Base-by-base conservation (phyloP, 2,888 invertebrate species). In the Pyrrhia umbra region DNA sequence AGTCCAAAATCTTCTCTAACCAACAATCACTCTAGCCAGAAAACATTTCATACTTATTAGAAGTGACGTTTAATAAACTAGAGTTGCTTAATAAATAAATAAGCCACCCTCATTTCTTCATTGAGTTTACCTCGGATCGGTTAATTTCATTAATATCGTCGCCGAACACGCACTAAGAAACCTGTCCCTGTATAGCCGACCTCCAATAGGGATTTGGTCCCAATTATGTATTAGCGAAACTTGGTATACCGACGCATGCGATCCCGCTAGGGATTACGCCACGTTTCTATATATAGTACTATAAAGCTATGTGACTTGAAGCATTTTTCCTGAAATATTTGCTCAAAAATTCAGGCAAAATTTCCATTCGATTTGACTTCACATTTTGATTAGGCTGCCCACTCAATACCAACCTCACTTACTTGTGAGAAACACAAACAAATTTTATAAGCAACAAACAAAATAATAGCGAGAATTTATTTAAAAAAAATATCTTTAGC, bases 71-170 rank as follows among this genome's bases (percentile, higher is more conserved):
- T 77, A 79, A 77, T 81, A 80, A 81, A 76, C 78, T 78, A 68
- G 71, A 73, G 71, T 70, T 80, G 68, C 76, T 76, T 74, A 71
- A 80, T 80, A 80, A 80, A 80, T 80, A 80, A 79, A 83, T 83
- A 82, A 77, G 70, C 77, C 77, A 71, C 82, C 82, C 84, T 81
- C 72, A 77, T 77, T 81, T 82, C 81, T 79, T 82, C 83, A 82
- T 84, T 76, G 82, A 85, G 82, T 87, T 88, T 88, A 88, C 87
- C 86, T 88, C 83, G 88, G 86, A 84, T 81, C 83, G 88, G 90
- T 89, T 93, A 93, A 94, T 94, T 93, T 92, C 89, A 94, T 94
- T 94, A 94, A 92, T 92, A 89, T 90, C 87, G 88, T 88, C 80
- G 81, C 84, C 84, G 87, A 89, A 88, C 93, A 92, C 93, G 93